Evolutionary conservation across 2,113 vertebrate genomes (phyloP), one percentile per base, ranked within the genome.

Genomic region (Ellobius talpinus): DNA sequence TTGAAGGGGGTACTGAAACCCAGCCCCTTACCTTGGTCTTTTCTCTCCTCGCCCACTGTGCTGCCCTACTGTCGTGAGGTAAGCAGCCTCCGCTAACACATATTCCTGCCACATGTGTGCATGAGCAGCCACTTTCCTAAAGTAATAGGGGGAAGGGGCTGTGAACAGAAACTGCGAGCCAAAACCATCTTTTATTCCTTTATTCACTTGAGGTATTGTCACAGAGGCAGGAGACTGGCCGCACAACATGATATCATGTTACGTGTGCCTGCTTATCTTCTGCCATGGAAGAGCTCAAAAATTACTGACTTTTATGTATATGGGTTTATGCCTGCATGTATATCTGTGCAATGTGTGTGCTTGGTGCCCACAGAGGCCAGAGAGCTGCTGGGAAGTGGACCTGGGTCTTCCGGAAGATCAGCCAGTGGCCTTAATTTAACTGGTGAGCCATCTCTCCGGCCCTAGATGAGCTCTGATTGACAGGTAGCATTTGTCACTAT

Each of bases 191-290:
- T 66, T 24, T 33, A 31, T 4, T 61, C 74, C 92, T 84, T 45
- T 2, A 84, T 66, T 55, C 10, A 73, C 50, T 19, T 61, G n/a
- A 66, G 78, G 16, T 36, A 47, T 19, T 63, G 33, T 52, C 55
- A 47, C 23, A 14, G 86, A 24, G 86, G 17, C 2, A 76, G 19
- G 17, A 36, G 36, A 16, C 24, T 23, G 61, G 65, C 63, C 24
- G 7, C 47, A 17, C 50, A 9, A 7, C 2, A 31, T 4, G 24
- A 21, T 12, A 14, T 8, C 52, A 0, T 9, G 29, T 4, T 7
- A 33, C 55, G 74, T 29, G 21, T 0, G 36, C 10, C 0, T 5
- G 31, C 3, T 19, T 19, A 31, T 33, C 36, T 50, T 52, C n/a
- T 3, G 3, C 24, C n/a, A 14, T 24, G 61, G n/a, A 84, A 58